A percentile compares a stretch with the other conserved stretches of the same genome.
Conservation (phyloP, 2,113 vertebrate species). For the Enhydra lutris region DNA sequence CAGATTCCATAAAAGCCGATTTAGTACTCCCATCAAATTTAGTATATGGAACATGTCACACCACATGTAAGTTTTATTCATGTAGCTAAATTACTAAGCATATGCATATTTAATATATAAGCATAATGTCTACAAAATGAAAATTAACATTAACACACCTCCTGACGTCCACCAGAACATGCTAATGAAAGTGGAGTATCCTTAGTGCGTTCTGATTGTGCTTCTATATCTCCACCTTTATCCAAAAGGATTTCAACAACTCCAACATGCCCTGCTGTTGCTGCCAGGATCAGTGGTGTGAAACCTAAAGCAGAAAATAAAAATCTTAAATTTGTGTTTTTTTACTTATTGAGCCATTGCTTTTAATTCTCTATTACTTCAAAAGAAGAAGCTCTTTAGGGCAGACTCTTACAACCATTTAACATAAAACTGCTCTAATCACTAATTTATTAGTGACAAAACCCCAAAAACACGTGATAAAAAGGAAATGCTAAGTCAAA, state of each 20-base stretch:
- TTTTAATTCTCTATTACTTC: not conserved
- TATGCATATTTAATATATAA: conserved; percentile 12
- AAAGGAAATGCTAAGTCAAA: conserved; percentile 37
- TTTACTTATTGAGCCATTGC: not conserved
- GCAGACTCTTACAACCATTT: not conserved
- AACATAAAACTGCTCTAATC: conserved; percentile 43
- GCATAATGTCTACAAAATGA: conserved; percentile 51
- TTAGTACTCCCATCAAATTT: not conserved
- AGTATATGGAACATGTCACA: conserved; percentile 1
- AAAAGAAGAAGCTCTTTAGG: not conserved
- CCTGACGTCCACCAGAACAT: conserved; percentile 97
- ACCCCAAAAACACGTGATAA: not conserved
- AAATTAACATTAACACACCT: conserved; percentile 83
- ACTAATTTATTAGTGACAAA: conserved; percentile 26
- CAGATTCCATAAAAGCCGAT: not conserved
- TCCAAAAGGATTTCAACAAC: conserved; percentile 98
- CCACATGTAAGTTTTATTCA: not conserved
- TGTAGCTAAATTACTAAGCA: conserved; percentile 8
- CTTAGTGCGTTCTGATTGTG: conserved; percentile 99
- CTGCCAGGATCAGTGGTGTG: conserved; percentile 97
- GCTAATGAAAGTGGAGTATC: conserved; percentile 97
- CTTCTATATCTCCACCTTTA: conserved; percentile 98
- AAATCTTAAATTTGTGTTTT: not conserved
- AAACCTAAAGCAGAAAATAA: conserved; percentile 87
- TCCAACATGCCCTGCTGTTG: conserved; percentile 97